Evolutionary conservation across 1,140 invertebrate genomes (phyloP).

Genomic region (silkworm (Bombyx mori)): ASM3026992v2 NC_085132.1:2925501-2926000

Average conservation of each 20-base stretch:
- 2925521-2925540: conserved; percentile 56
- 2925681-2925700: conserved; percentile 63
- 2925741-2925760: conserved; percentile 86
- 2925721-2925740: conserved; percentile 63
- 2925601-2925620: conserved; percentile 59
- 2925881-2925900: too few species aligned
- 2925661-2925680: conserved; percentile 37
- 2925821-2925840: conserved; percentile 45
- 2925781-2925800: conserved; percentile 74
- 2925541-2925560: conserved; percentile 53
- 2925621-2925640: conserved; percentile 35
- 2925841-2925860: background rate
- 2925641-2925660: conserved; percentile 19
- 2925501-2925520: conserved; percentile 79
- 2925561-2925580: conserved; percentile 55
- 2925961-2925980: too few species aligned
- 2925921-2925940: too few species aligned
- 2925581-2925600: conserved; percentile 69
- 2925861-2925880: too few species aligned
- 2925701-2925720: conserved; percentile 59
- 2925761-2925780: conserved; percentile 90
- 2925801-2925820: conserved; percentile 16
- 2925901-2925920: too few species aligned
- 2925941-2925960: too few species aligned
- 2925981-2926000: too few species aligned